Evolutionary conservation across 2,888 invertebrate species (phyloP).

Genomic region (Xiphydria camelus): DNA sequence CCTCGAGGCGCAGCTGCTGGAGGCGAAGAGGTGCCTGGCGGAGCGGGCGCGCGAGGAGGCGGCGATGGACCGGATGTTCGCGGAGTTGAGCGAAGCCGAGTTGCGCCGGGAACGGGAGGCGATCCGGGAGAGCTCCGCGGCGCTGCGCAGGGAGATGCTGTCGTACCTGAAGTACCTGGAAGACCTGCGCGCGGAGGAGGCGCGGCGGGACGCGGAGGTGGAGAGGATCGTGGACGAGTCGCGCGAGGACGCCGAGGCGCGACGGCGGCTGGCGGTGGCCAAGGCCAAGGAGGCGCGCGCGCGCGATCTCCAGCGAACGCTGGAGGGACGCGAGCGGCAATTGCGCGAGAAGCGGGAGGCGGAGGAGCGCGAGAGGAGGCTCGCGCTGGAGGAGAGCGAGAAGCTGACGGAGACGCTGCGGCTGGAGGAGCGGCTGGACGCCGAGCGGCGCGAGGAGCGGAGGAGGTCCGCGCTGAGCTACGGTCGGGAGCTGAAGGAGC

Average conservation of each 20-base stretch:
- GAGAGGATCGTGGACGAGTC: conserved; percentile 29
- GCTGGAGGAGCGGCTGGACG: conserved; percentile 23
- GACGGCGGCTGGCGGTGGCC: conserved; percentile 24
- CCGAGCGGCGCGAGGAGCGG: conserved; percentile 16
- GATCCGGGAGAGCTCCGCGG: conserved; percentile 24
- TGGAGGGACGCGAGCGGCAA: conserved; percentile 34
- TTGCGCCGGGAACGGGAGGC: conserved; percentile 27
- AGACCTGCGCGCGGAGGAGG: conserved; percentile 32
- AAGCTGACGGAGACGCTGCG: conserved; percentile 26
- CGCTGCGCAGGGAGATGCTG: conserved; percentile 36
- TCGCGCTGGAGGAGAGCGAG: conserved; percentile 23
- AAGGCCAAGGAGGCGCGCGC: conserved; percentile 27
- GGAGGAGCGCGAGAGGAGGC: conserved; percentile 20
- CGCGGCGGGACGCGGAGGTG: conserved; percentile 29
- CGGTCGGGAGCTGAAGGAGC: conserved; percentile 34
- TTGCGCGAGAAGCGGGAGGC: conserved; percentile 24
- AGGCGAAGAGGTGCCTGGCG: conserved; percentile 28
- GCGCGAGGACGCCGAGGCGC: conserved; percentile 18
- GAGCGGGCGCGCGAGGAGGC: conserved; percentile 37
- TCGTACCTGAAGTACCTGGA: conserved; percentile 41
- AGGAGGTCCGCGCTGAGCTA: conserved; percentile 29
- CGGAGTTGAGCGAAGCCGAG: conserved; percentile 28
- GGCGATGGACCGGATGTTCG: conserved; percentile 28
- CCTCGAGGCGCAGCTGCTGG: conserved; percentile 40
- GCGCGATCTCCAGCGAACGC: conserved; percentile 26